Evolutionary conservation across 2,797 vertebrate species (phyloP), one percentile per base, ranked within the genome.

Genomic region (Trachurus trachurus): DNA sequence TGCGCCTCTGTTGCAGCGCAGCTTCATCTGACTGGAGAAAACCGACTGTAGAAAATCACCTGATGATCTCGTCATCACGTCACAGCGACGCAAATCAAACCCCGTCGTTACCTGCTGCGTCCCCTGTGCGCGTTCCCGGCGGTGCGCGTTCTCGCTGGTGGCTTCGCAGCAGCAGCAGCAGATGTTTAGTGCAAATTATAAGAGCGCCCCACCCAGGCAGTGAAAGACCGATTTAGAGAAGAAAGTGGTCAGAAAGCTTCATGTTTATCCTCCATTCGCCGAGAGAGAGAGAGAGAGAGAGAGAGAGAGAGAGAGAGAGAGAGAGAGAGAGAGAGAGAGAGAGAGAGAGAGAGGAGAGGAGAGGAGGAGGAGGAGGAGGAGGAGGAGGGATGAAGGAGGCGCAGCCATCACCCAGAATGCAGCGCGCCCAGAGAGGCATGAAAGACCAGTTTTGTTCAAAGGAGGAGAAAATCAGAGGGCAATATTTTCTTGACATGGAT

Each of bases 401-500:
- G 2, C 63, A 50, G 47, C 34, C 74, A 34, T 67, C 62, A 61
- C 53, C 0, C 80, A 11, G 71, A 62, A 80, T 59, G 75, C 73
- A 82, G 47, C 1, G 21, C 56, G 52, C 42, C 61, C 9, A 49
- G 59, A 49, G 37, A 26, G 65, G 67, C 85, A 91, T 93, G 92
- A 93, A 94, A 93, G 91, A 79, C 17, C 1, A 66, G 85, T 89
- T 92, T 79, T 93, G 82, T 92, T 89, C 68, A 83, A 82, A 80
- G 65, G 65, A 65, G 71, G 65, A 78, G 74, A 89, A 90, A 89
- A 26, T 90, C 88, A 81, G 78, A 85, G 81, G 80, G 82, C 76
- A 84, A 87, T 91, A 87, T 94, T 94, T 94, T 89, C 89, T 92
- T 92, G 92, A 94, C 93, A 89, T 83, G 90, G 91, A 94, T 94